Conservation (phyloP, 2,113 vertebrate genomes). For the Dromas ardeola region DNA sequence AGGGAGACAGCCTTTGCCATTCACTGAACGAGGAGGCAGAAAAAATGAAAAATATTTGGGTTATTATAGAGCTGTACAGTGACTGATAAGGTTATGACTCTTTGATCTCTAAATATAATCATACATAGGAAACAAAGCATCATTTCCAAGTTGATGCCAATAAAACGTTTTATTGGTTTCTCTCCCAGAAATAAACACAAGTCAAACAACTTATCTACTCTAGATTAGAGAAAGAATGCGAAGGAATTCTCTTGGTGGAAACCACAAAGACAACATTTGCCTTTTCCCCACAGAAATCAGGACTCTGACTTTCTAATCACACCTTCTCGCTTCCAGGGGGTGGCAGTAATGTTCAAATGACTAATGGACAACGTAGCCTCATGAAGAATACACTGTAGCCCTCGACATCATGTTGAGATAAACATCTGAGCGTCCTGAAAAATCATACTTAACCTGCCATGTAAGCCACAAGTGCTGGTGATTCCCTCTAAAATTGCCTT, state of each 20-base stretch:
- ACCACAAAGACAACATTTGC: not conserved
- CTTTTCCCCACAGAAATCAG: not conserved
- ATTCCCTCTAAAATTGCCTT: not conserved
- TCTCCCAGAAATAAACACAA: not conserved
- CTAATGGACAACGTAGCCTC: not conserved
- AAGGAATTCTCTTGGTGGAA: not conserved
- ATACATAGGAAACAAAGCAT: not conserved
- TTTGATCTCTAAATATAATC: not conserved
- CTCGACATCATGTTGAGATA: not conserved
- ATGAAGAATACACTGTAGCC: not conserved
- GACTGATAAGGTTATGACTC: not conserved
- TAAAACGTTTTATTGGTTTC: not conserved
- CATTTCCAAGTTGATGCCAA: not conserved
- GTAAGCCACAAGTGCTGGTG: not conserved
- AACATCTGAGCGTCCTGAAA: not conserved
- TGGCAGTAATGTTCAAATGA: not conserved
- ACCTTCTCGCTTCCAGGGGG: not conserved
- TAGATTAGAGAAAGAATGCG: not conserved
- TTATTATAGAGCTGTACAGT: not conserved
- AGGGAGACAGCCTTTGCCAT: not conserved
- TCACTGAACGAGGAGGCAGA: not conserved
- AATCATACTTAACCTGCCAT: not conserved
- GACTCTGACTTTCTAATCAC: not conserved
- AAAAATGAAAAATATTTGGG: not conserved
- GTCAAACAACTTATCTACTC: not conserved